Conservation (phyloP, 2,888 invertebrate species). For the Gymnocheta viridis region DNA sequence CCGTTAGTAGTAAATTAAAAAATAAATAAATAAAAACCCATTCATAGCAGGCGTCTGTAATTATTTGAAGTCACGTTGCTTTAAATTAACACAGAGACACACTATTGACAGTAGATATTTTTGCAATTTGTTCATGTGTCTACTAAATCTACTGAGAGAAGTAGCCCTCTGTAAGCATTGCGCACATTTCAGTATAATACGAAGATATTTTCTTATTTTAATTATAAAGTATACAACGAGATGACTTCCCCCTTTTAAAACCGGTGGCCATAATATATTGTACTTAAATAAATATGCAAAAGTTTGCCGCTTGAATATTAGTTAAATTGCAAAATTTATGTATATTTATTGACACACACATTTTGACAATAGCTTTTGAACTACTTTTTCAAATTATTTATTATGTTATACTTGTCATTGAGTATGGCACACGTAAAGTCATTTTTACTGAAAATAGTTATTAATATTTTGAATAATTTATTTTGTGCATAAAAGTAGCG, state of each 20-base stretch:
- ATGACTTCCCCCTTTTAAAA: background rate
- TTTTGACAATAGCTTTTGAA: background rate
- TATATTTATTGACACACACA: conserved; percentile 33
- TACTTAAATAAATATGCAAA: background rate
- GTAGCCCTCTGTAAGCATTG: background rate
- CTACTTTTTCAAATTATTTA: background rate
- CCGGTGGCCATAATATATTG: background rate
- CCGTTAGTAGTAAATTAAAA: conserved; percentile 58
- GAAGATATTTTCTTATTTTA: background rate
- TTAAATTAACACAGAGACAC: conserved; percentile 41
- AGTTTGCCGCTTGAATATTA: background rate
- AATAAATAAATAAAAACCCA: conserved; percentile 33
- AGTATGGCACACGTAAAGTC: conserved; percentile 16
- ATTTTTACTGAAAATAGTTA: background rate
- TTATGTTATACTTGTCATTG: conserved; percentile 14
- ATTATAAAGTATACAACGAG: background rate
- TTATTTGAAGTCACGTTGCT: conserved; percentile 67
- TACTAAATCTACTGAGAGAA: background rate
- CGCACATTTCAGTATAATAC: background rate
- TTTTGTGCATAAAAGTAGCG: conserved; percentile 3
- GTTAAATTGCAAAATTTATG: background rate
- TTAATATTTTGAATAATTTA: background rate
- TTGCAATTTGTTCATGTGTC: background rate
- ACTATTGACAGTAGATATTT: conserved; percentile 52
- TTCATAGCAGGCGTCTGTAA: conserved; percentile 60